Percentiles rank a stretch among this genome's conserved stretches.
phyloP scores from a whole-genome alignment of 2,797 vertebrate genomes.

The Siniperca undulata region DNA sequence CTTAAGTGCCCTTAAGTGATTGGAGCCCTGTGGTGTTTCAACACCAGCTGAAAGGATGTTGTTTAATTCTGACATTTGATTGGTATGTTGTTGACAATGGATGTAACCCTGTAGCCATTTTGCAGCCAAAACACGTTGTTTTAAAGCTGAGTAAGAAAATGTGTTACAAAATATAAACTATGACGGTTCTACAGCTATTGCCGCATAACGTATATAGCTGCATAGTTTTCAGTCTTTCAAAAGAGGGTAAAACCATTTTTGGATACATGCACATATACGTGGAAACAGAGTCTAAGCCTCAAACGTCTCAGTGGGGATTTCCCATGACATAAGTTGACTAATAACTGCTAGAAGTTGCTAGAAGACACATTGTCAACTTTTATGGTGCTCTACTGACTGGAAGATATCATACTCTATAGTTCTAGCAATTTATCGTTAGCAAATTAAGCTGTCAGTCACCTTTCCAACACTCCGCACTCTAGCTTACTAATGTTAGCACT shows the following conservation, averaged over 20 bases:
- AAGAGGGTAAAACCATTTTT: neutral
- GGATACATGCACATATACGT: neutral
- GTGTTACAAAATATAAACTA: neutral
- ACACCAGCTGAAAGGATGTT: slow-evolving; percentile 17
- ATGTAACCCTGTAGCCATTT: neutral
- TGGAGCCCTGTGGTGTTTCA: slow-evolving; percentile 18
- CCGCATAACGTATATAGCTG: neutral
- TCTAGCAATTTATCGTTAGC: neutral
- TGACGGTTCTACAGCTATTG: neutral
- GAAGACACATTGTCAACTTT: neutral
- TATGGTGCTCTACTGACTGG: neutral
- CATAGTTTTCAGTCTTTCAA: neutral
- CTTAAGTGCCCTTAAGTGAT: slow-evolving; percentile 37
- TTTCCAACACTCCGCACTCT: neutral
- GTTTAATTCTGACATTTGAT: slow-evolving; percentile 27
- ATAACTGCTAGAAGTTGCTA: neutral
- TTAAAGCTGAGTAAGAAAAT: neutral
- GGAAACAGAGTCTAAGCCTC: neutral
- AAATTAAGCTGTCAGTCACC: neutral
- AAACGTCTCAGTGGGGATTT: neutral
- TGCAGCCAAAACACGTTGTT: neutral
- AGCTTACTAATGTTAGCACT: neutral
- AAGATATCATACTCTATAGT: neutral
- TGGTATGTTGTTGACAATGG: slow-evolving; percentile 6
- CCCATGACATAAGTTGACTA: neutral